Base-by-base conservation (phyloP, 1,140 invertebrate species). In the Aphaenogaster rudis region DNA sequence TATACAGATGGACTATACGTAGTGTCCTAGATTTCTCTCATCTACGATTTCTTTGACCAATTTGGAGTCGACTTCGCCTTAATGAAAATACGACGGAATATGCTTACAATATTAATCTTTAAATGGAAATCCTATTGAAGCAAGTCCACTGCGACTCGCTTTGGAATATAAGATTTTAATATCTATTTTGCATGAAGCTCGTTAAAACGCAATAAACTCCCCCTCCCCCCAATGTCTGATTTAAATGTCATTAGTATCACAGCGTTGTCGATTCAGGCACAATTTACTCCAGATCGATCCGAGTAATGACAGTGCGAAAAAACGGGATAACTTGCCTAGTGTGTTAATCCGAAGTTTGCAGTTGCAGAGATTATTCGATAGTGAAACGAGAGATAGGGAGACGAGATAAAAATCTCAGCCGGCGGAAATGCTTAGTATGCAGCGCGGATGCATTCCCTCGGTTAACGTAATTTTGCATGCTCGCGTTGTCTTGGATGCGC, bases 381-480 rank as follows among this genome's bases (percentile, higher is more conserved):
- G 71, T 33, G 42, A 59, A 82, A 82, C 2, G 52, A 72, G 50
- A 71, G 11, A 28, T 28, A 28, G 28, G 28, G 61, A 76, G 39
- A 13, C 15, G 52, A 72, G 67, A 82, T 72, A 61, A 82, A 82
- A 82, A 74, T 82, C 67, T 82, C 28, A 28, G 33, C 52, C 50
- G 50, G 36, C 48, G 79, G 79, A 81, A 71, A 57, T 59, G 50
- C 66, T 81, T 82, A 82, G 79, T 39, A 72, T 72, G 67, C 52
- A 82, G 11, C 48, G 13, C 63, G 63, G 33, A 15, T 82, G 52
- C 52, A 15, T 72, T 82, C 54, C 67, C 79, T 59, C 52, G 52
- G 66, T 72, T 82, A 82, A 74, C 39, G 67, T 59, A 61, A 82
- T 82, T 82, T 72, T 59, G 21, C 79, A 82, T 48, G 66, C 48